Evolutionary conservation across 2,113 vertebrate species (phyloP).

Genomic region (Catharus bicknelli): DNA sequence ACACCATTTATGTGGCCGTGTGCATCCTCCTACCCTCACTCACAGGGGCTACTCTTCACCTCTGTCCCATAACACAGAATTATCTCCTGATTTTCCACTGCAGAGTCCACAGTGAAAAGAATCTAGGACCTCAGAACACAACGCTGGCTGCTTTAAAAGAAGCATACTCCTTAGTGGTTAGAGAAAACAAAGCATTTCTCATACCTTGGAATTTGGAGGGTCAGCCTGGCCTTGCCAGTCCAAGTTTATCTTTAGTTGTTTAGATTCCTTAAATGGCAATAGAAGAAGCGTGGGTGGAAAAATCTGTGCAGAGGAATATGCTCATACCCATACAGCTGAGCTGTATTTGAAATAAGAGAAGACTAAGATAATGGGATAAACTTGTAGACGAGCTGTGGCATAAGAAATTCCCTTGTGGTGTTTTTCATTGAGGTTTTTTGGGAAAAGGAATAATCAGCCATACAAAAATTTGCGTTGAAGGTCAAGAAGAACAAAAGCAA

Average conservation of each 20-base stretch:
- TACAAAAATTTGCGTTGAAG: neutral
- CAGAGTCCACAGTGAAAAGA: neutral
- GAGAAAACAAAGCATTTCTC: neutral
- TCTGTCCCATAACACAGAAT: neutral
- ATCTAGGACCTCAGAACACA: neutral
- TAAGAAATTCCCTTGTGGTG: neutral
- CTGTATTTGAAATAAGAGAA: neutral
- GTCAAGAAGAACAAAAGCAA: neutral
- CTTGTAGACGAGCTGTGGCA: neutral
- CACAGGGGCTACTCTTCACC: neutral
- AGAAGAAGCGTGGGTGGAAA: neutral
- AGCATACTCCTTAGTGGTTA: neutral
- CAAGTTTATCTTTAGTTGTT: neutral
- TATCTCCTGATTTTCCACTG: neutral
- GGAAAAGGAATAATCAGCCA: neutral
- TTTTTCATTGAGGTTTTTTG: neutral
- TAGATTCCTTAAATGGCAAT: neutral
- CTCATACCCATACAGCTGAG: neutral
- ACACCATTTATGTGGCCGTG: neutral
- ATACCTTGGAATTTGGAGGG: neutral
- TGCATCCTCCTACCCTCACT: neutral
- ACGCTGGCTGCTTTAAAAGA: neutral
- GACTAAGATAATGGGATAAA: neutral
- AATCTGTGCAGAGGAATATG: neutral
- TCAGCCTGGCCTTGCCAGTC: neutral